These are phyloP conservation scores for Hypsibius dujardini DNA, from an alignment of 1,140 invertebrate species.

Conservation along the genomic window DNA sequence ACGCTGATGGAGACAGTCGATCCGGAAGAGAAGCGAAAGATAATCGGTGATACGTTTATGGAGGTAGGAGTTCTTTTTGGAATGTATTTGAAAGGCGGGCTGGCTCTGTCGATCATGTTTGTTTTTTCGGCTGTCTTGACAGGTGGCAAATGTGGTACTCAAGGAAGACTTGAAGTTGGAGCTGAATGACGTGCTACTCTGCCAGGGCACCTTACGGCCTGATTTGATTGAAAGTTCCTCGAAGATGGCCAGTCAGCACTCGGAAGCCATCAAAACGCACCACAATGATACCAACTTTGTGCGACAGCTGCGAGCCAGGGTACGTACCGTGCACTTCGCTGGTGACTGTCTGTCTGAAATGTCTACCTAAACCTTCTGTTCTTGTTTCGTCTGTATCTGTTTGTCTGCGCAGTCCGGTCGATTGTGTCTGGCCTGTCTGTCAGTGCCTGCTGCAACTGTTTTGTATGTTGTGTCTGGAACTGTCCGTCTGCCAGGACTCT, in stretches of 20 bases:
- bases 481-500: too few species aligned
- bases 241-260: not conserved
- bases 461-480: too few species aligned
- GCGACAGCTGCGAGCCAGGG: not conserved
- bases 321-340: not conserved
- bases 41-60: constrained; percentile 1
- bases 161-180: not conserved
- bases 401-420: too few species aligned
- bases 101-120: too few species aligned
- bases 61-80: not conserved
- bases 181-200: not conserved
- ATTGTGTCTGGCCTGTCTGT: too few species aligned
- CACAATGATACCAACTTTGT: constrained; percentile 10
- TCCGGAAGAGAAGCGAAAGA: constrained; percentile 5
- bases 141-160: not conserved
- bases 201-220: not conserved
- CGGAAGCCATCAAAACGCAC: not conserved
- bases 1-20: not conserved
- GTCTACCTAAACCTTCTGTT: too few species aligned
- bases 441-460: too few species aligned
- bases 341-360: too few species aligned
- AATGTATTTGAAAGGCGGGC: not conserved
- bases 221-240: constrained; percentile 2
- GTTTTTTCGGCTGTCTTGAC: too few species aligned
- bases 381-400: too few species aligned